Conservation (phyloP, 1,140 invertebrate genomes). For the Nephila pilipes region DNA sequence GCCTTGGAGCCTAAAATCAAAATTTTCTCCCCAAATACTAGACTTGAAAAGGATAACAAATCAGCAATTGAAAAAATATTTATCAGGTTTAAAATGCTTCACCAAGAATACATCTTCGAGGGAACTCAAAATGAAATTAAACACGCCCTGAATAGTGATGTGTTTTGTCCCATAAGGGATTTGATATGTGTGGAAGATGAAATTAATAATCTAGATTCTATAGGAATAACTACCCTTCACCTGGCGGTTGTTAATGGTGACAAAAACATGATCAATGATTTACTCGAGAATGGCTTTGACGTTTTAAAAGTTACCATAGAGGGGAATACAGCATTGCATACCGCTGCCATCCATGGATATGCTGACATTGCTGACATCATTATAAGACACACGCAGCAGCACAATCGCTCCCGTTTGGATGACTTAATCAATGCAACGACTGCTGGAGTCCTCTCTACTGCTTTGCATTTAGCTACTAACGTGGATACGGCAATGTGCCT, state of each 20-base stretch:
- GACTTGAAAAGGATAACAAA: neutral
- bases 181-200: no score
- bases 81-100: neutral
- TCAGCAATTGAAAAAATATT: neutral
- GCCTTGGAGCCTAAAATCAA: neutral
- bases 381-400: neutral
- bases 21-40: neutral
- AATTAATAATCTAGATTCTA: no score
- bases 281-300: neutral
- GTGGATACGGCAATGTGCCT: neutral
- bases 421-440: neutral
- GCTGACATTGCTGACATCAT: slow-evolving; percentile 82
- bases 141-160: no score
- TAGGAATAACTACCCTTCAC: neutral
- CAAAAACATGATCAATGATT: neutral
- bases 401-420: neutral
- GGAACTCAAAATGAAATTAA: neutral
- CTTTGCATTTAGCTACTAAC: neutral
- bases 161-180: no score
- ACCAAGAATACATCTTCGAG: neutral
- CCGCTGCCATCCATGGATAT: slow-evolving; percentile 69
- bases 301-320: neutral
- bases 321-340: neutral
- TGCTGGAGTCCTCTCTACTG: neutral
- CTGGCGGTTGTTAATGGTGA: neutral